Conservation (phyloP, 2,113 vertebrate genomes). For the Poecilia latipinna region DNA sequence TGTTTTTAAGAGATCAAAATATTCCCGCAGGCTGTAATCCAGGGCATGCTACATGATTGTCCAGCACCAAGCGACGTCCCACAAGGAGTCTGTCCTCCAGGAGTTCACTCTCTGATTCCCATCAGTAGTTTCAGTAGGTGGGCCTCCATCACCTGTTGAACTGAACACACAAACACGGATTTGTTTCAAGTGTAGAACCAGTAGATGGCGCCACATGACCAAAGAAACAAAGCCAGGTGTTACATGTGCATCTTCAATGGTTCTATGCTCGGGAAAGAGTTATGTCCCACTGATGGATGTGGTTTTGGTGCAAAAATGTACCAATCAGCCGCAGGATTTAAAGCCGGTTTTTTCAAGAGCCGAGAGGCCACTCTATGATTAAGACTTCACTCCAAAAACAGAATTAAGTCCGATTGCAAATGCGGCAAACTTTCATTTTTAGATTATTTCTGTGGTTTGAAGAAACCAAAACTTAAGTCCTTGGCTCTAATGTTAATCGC, state of each 20-base stretch:
- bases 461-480: too few species aligned
- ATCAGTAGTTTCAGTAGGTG: constrained; percentile 93
- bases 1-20: not conserved
- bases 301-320: too few species aligned
- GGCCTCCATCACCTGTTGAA: constrained; percentile 97
- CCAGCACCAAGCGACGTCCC: constrained; percentile 16
- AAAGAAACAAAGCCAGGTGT: not conserved
- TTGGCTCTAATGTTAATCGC: too few species aligned
- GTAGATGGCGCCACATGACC: not conserved
- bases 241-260: not conserved
- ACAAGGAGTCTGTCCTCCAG: constrained; percentile 1
- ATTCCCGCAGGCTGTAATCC: constrained; percentile 1
- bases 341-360: too few species aligned
- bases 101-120: constrained; percentile 89
- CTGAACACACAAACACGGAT: constrained; percentile 72
- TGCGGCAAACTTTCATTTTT: too few species aligned
- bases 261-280: too few species aligned
- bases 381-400: too few species aligned
- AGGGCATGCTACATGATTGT: constrained; percentile 36
- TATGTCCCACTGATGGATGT: too few species aligned
- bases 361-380: too few species aligned
- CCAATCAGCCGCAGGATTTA: too few species aligned
- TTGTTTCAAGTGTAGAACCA: not conserved
- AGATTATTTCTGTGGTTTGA: too few species aligned
- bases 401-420: too few species aligned